Base-by-base conservation (phyloP, 2,797 vertebrate species). In the Anniella stebbinsi region DNA sequence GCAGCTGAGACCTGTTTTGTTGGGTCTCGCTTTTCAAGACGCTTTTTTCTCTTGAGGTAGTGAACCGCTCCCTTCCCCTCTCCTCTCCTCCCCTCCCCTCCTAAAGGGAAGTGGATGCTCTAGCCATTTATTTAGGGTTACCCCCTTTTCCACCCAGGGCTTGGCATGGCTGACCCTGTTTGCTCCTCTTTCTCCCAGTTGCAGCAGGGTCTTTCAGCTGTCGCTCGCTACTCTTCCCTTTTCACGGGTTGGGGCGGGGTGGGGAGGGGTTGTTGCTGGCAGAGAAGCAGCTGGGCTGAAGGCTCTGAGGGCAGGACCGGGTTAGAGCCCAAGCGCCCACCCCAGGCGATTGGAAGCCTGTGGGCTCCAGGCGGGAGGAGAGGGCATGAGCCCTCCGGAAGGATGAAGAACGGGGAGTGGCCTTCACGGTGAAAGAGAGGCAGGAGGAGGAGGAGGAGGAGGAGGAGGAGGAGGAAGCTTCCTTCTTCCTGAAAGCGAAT, bases 1-100 rank as follows among this genome's bases (percentile, higher is more conserved):
- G 51, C 88, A 86, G 88, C 88, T 89, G 88, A 85, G 82, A 60
- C 82, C 82, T 89, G 82, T 89, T 85, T 89, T 80, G 75, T 78
- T 85, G 36, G 36, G 75, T 89, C 48, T 89, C 63, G 25, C 33
- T 78, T 88, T 88, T 88, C 87, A 82, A 60, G 60, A 6, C 28
- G 36, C 3, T 25, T 87, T 80, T 89, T 81, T 28, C 21, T 30
- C 23, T 80, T 36, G 57, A n/a, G 67, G 30, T 41, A 72, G 13
- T 45, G 36, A 80, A 85, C 54, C 36, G 15, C 10, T 45, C 13
- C 75, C 8, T 66, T 69, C 23, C 41, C 23, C 45, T 45, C 6
- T 45, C 45, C 45, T 45, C n/a, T n/a, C 75, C 8, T 66, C 54
- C 23, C 33, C 23, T 60, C 15, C 38, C 66, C 36, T 69, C 23